These are phyloP conservation scores for Belgica antarctica DNA, from an alignment of 2,888 invertebrate genomes.

Conservation along the genomic window DNA sequence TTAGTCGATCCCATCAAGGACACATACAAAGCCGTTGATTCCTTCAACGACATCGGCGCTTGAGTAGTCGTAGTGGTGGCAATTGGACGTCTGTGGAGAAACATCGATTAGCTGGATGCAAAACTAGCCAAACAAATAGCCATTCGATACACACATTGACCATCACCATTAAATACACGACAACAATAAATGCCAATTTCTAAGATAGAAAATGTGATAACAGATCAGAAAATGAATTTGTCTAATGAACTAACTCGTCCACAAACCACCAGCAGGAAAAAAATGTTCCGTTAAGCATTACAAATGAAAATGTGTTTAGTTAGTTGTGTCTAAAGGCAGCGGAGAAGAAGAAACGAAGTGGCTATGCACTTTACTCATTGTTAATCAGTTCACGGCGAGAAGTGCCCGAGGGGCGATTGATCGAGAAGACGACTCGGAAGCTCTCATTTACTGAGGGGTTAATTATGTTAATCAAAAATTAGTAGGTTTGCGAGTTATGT, in stretches of 20 bases:
- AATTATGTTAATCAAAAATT: background rate
- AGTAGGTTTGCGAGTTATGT: background rate
- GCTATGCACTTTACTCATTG: too few species aligned
- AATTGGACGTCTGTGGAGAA: slow-evolving; percentile 53
- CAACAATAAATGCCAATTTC: background rate
- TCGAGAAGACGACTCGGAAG: too few species aligned
- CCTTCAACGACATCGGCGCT: slow-evolving; percentile 48
- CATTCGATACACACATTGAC: too few species aligned
- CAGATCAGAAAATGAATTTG: slow-evolving; percentile 18
- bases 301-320: background rate
- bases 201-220: background rate
- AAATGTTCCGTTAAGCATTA: slow-evolving; percentile 19
- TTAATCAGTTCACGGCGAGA: too few species aligned
- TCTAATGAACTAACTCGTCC: slow-evolving; percentile 42
- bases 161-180: background rate
- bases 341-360: too few species aligned
- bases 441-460: too few species aligned
- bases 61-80: slow-evolving; percentile 46
- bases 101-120: too few species aligned
- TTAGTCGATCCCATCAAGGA: slow-evolving; percentile 37
- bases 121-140: too few species aligned
- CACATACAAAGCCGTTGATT: slow-evolving; percentile 47
- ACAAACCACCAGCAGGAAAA: slow-evolving; percentile 34
- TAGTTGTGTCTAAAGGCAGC: too few species aligned
- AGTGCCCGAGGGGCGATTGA: too few species aligned